Evolutionary conservation across 2,113 vertebrate species (phyloP).

Genomic region (Phalacrocorax carbo): DNA sequence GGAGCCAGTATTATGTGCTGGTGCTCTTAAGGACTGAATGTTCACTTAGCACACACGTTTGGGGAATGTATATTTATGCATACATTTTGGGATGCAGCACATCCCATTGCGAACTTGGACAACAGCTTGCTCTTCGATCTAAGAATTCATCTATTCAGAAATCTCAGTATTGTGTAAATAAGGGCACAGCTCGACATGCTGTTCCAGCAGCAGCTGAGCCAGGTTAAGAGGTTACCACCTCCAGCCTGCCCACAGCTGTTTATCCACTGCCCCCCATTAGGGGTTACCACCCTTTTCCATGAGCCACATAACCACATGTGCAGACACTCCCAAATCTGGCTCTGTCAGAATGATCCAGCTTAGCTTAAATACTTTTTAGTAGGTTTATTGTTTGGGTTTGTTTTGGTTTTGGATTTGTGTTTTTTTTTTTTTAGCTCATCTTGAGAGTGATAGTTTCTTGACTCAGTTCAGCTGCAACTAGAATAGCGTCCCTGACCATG

Average conservation of each 20-base stretch:
- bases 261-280: constrained; percentile 48
- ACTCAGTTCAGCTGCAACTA: constrained; percentile 21
- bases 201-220: constrained; percentile 31
- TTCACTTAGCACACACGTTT: constrained; percentile 65
- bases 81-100: constrained; percentile 26
- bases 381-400: constrained; percentile 23
- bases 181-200: neutral
- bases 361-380: neutral
- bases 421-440: neutral
- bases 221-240: constrained; percentile 49
- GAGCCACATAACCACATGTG: constrained; percentile 53
- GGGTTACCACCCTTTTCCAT: constrained; percentile 63
- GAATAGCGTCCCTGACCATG: neutral
- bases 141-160: constrained; percentile 17
- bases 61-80: constrained; percentile 44
- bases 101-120: constrained; percentile 33
- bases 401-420: too few species aligned
- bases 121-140: neutral
- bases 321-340: constrained; percentile 53
- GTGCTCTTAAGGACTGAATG: constrained; percentile 59
- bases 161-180: constrained; percentile 13
- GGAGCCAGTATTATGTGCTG: constrained; percentile 60
- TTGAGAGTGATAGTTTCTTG: constrained; percentile 27
- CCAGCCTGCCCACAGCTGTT: constrained; percentile 46
- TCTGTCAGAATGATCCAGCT: neutral